These are phyloP conservation scores for Dendropsophus ebraccatus DNA, from an alignment of 2,113 vertebrate genomes.

Conservation along the genomic window DNA sequence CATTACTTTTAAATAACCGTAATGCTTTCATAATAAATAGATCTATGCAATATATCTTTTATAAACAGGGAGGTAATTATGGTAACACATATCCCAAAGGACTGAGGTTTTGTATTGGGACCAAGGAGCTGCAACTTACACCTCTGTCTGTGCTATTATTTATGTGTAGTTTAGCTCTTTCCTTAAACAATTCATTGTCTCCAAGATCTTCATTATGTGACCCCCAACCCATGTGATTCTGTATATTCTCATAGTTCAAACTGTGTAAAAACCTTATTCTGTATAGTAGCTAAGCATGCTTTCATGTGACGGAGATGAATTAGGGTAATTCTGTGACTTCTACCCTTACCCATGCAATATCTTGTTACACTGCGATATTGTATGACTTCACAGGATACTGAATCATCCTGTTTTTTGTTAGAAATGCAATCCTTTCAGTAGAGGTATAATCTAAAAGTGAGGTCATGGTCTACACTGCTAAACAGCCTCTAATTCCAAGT, in stretches of 20 bases:
- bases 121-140: background rate
- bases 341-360: slow-evolving; percentile 23
- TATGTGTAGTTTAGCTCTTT: background rate
- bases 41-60: too few species aligned
- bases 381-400: slow-evolving; percentile 40
- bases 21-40: too few species aligned
- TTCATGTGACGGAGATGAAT: slow-evolving; percentile 31
- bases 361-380: slow-evolving; percentile 42
- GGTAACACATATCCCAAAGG: too few species aligned
- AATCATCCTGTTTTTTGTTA: slow-evolving; percentile 7
- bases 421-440: slow-evolving; percentile 11
- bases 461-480: background rate
- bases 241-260: background rate
- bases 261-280: background rate
- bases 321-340: slow-evolving; percentile 9
- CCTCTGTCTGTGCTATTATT: background rate
- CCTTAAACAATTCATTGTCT: background rate
- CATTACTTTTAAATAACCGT: too few species aligned
- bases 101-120: background rate
- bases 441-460: background rate
- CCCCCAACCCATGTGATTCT: background rate
- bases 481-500: background rate
- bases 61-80: background rate
- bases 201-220: background rate
- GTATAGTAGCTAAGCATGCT: background rate